A percentile compares a stretch with the other conserved stretches of the same genome.
phyloP scores from a whole-genome alignment of 2,888 invertebrate genomes.

The Lottia gigantea region DNA sequence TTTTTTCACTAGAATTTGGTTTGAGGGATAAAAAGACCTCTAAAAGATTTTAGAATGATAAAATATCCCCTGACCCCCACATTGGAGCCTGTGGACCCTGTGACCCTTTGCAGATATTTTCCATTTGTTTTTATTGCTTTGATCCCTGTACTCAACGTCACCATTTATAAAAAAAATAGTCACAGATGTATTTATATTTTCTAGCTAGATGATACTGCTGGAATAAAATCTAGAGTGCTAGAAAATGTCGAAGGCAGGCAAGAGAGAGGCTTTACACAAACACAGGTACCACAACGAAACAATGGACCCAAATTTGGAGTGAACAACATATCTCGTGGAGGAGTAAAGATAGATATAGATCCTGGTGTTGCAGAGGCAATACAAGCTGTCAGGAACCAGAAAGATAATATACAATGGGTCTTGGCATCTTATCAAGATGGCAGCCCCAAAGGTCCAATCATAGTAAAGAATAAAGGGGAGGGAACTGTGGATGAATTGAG shows the following conservation, averaged over 20 bases:
- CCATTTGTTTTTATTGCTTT: too few relatives aligned
- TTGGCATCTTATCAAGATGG: constrained; percentile 46
- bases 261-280: constrained; percentile 62
- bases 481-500: constrained; percentile 54
- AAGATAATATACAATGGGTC: constrained; percentile 44
- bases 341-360: constrained; percentile 45
- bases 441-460: constrained; percentile 51
- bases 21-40: too few relatives aligned
- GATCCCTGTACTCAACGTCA: too few relatives aligned
- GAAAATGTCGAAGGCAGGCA: constrained; percentile 53
- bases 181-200: background rate
- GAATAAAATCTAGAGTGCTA: constrained; percentile 61
- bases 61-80: too few relatives aligned
- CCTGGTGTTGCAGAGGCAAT: constrained; percentile 43
- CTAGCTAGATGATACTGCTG: constrained; percentile 62
- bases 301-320: constrained; percentile 43
- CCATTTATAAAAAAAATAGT: too few relatives aligned
- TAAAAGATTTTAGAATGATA: too few relatives aligned
- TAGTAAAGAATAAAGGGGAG: constrained; percentile 42
- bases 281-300: constrained; percentile 50
- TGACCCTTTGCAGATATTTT: too few relatives aligned
- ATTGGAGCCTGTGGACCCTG: too few relatives aligned
- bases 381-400: constrained; percentile 48
- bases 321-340: constrained; percentile 48
- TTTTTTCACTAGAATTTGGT: too few relatives aligned